phyloP scores from a whole-genome alignment of 2,888 invertebrate species.

The Latheticus oryzae region DNA sequence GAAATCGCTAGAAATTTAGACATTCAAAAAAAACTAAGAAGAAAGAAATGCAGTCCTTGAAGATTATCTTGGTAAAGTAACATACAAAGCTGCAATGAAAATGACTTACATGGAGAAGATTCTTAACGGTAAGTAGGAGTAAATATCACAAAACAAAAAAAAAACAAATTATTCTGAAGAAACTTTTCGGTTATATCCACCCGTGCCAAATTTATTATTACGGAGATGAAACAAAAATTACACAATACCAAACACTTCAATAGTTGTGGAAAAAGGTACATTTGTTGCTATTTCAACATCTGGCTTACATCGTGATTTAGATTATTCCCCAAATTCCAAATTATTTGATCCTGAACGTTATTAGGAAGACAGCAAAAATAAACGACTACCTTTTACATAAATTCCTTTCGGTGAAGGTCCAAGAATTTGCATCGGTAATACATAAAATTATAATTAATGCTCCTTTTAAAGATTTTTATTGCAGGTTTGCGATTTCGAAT shows the following conservation, averaged over 20 bases:
- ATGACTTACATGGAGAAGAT: slow-evolving; percentile 46
- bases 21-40: slow-evolving; percentile 43
- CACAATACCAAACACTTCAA: slow-evolving; percentile 50
- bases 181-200: slow-evolving; percentile 56
- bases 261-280: slow-evolving; percentile 49
- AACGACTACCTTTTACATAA: slow-evolving; percentile 68
- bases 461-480: slow-evolving; percentile 29
- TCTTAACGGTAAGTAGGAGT: slow-evolving; percentile 45
- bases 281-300: slow-evolving; percentile 50
- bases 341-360: slow-evolving; percentile 74
- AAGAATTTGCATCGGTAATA: slow-evolving; percentile 70
- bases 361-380: slow-evolving; percentile 67
- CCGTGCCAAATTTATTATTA: slow-evolving; percentile 51
- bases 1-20: slow-evolving; percentile 44
- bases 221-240: slow-evolving; percentile 52
- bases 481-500: slow-evolving; percentile 54
- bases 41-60: no score
- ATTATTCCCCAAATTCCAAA: slow-evolving; percentile 69
- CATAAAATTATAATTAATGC: slow-evolving; percentile 1
- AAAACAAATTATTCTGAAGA: slow-evolving; percentile 46
- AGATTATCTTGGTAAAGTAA: slow-evolving; percentile 39
- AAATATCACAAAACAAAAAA: slow-evolving; percentile 1
- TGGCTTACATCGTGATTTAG: slow-evolving; percentile 54
- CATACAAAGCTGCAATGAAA: slow-evolving; percentile 45
- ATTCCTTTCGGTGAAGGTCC: slow-evolving; percentile 72